Percentiles rank a stretch among this genome's conserved stretches.
Evolutionary conservation across 2,113 vertebrate genomes (phyloP).

Genomic region (Aix galericulata): DNA sequence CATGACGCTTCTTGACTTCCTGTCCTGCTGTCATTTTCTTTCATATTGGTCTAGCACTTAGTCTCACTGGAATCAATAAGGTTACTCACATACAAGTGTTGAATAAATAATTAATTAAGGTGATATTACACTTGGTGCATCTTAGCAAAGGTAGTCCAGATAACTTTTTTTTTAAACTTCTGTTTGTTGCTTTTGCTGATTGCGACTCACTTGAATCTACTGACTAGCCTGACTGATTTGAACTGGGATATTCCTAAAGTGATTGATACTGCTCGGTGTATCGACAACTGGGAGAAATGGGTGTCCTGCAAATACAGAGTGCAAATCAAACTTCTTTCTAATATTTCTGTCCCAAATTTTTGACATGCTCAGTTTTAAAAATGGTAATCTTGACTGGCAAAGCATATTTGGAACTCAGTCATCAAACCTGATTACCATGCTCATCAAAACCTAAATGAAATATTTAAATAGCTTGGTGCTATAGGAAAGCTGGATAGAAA

Average conservation of each 20-base stretch:
- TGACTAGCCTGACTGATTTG: background rate
- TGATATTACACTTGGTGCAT: background rate
- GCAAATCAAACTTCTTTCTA: background rate
- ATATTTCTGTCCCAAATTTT: background rate
- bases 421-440: background rate
- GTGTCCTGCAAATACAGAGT: background rate
- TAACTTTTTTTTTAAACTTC: background rate
- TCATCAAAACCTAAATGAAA: background rate
- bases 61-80: constrained; percentile 64
- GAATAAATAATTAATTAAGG: constrained; percentile 72
- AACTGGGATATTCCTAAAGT: background rate
- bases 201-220: background rate
- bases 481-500: background rate
- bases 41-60: constrained; percentile 56
- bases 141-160: background rate
- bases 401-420: accelerated
- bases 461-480: background rate
- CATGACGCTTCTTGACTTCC: constrained; percentile 58
- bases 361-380: background rate
- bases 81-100: constrained; percentile 60
- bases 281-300: background rate
- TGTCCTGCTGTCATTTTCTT: constrained; percentile 61
- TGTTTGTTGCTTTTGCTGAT: background rate
- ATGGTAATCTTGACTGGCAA: background rate
- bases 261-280: background rate